Conservation (phyloP, 2,888 invertebrate species). For the Helleia helle region DNA sequence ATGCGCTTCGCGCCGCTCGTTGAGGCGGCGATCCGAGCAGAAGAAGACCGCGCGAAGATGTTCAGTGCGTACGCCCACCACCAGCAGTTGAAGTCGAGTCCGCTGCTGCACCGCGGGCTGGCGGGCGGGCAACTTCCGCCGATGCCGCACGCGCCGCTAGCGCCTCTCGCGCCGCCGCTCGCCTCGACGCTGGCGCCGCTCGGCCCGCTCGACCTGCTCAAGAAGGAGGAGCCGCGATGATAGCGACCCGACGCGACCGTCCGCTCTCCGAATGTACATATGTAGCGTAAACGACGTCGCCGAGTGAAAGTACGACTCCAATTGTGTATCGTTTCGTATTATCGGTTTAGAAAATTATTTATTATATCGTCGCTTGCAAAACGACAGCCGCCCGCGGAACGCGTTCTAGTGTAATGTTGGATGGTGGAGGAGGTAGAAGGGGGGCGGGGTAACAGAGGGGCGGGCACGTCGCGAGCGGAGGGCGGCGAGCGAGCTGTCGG, state of each 20-base stretch:
- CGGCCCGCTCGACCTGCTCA: conserved; percentile 75
- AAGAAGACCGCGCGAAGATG: conserved; percentile 86
- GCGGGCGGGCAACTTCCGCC: conserved; percentile 45
- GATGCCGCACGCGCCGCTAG: conserved; percentile 61
- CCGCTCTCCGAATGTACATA: conserved; percentile 33
- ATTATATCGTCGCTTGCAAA: conserved; percentile 56
- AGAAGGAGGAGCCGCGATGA: conserved; percentile 74
- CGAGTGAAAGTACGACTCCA: conserved; percentile 46
- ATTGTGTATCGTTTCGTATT: conserved; percentile 49
- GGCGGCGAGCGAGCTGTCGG: conserved; percentile 30
- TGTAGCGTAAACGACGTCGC: conserved; percentile 37
- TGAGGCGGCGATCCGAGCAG: conserved; percentile 84
- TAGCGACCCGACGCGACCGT: conserved; percentile 42
- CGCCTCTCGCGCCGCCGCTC: conserved; percentile 60
- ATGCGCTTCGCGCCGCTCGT: conserved; percentile 85
- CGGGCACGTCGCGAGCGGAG: conserved; percentile 30
- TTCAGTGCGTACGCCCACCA: conserved; percentile 80
- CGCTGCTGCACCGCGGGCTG: conserved; percentile 60
- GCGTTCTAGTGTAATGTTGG: conserved; percentile 22
- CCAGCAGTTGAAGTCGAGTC: conserved; percentile 68
- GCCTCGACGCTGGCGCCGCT: conserved; percentile 44
- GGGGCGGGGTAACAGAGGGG: too few species aligned
- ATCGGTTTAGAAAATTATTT: conserved; percentile 68
- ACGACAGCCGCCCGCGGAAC: conserved; percentile 29
- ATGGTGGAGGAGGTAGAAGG: conserved; percentile 18